A percentile compares a stretch with the other conserved stretches of the same genome.
Evolutionary conservation across 2,113 vertebrate genomes (phyloP).

Genomic region (Madoqua kirkii): DNA sequence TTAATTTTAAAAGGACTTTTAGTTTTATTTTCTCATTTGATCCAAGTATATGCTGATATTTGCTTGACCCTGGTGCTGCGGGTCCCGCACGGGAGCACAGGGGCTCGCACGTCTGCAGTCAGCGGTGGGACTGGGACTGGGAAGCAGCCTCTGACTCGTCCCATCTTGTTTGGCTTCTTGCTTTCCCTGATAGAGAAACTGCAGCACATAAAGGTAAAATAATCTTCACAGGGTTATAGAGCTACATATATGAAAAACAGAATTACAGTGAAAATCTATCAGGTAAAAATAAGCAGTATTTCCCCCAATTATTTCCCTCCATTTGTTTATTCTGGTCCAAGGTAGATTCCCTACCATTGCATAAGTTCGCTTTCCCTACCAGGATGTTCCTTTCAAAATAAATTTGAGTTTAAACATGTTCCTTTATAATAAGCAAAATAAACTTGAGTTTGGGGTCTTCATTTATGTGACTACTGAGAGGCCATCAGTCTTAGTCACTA

Average conservation of each 20-base stretch:
- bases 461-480: background rate
- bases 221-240: background rate
- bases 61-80: background rate
- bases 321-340: background rate
- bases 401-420: background rate
- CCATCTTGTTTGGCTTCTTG: background rate
- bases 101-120: background rate
- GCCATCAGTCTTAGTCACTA: background rate
- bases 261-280: background rate
- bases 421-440: background rate
- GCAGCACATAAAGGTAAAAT: background rate
- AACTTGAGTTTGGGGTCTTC: background rate
- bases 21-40: background rate
- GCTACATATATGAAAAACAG: background rate
- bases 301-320: background rate
- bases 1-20: background rate
- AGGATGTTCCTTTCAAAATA: background rate
- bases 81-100: rapidly evolving
- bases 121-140: too few relatives aligned
- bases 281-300: background rate
- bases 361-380: too few relatives aligned
- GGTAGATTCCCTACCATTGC: background rate
- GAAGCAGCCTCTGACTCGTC: background rate
- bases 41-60: background rate
- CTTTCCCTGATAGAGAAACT: background rate